phyloP scores from a whole-genome alignment of 2,797 vertebrate species.

The Iguana delicatissima region DNA sequence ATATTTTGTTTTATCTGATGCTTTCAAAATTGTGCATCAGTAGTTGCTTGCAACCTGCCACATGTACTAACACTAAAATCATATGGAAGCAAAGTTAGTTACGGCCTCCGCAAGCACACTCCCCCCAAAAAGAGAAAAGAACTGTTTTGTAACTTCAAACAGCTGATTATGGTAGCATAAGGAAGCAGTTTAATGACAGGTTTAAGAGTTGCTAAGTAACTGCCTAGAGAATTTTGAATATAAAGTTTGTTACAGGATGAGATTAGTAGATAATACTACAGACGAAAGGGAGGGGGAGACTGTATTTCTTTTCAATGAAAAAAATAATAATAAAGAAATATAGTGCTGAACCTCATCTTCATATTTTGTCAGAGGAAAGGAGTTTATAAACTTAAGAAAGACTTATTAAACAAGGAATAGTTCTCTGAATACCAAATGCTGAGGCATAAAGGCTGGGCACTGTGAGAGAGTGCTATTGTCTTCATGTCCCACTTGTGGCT shows the following conservation, averaged over 20 bases:
- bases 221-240: constrained; percentile 70
- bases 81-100: constrained; percentile 60
- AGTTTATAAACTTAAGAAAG: constrained; percentile 8
- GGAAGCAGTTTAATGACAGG: constrained; percentile 73
- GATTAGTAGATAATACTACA: constrained; percentile 73
- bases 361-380: neutral
- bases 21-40: constrained; percentile 55
- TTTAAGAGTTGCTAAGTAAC: constrained; percentile 80
- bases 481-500: too few species aligned
- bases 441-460: neutral
- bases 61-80: constrained; percentile 56
- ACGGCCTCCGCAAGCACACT: neutral
- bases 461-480: too few species aligned
- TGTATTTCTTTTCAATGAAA: constrained; percentile 47
- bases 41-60: constrained; percentile 66
- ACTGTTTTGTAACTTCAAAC: constrained; percentile 56
- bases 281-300: neutral
- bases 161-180: constrained; percentile 71
- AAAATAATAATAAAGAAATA: constrained; percentile 43
- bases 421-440: neutral
- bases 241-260: constrained; percentile 65
- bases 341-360: neutral
- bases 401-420: neutral
- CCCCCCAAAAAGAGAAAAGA: neutral
- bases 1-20: constrained; percentile 59